Evolutionary conservation across 2,113 vertebrate species (phyloP).

Genomic region (Macaca fascicularis): DNA sequence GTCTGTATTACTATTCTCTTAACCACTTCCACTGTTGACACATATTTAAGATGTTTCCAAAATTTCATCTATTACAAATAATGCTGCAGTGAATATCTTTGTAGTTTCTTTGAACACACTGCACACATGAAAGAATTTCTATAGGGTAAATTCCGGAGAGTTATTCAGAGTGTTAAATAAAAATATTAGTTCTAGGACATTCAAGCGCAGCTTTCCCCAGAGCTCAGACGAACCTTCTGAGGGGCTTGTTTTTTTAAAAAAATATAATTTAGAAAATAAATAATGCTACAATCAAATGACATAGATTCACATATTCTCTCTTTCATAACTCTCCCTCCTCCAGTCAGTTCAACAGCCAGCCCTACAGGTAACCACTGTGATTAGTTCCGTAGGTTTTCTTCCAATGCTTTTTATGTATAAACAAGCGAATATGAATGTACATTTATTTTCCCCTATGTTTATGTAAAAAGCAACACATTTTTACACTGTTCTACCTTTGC

Average conservation of each 20-base stretch:
- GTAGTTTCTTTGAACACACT: neutral
- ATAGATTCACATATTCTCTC: neutral
- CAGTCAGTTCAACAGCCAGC: neutral
- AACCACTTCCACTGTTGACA: neutral
- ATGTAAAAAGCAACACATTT: neutral
- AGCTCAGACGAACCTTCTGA: slow-evolving; percentile 1
- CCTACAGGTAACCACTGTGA: neutral
- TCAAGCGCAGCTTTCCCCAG: neutral
- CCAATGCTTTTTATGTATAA: neutral
- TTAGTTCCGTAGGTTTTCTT: neutral
- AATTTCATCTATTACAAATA: neutral
- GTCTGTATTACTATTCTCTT: neutral
- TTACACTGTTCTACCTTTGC: neutral
- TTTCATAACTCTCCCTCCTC: neutral
- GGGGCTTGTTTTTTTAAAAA: neutral
- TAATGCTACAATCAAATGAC: neutral
- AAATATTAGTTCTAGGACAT: slow-evolving; percentile 27
- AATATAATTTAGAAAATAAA: neutral
- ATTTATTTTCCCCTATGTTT: neutral
- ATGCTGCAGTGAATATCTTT: neutral
- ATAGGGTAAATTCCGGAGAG: neutral
- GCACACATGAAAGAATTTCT: neutral
- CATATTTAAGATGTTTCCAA: neutral
- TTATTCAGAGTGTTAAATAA: slow-evolving; percentile 9
- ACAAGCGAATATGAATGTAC: neutral